Conservation (phyloP, 2,888 invertebrate genomes). For the Ellobium chinense region DNA sequence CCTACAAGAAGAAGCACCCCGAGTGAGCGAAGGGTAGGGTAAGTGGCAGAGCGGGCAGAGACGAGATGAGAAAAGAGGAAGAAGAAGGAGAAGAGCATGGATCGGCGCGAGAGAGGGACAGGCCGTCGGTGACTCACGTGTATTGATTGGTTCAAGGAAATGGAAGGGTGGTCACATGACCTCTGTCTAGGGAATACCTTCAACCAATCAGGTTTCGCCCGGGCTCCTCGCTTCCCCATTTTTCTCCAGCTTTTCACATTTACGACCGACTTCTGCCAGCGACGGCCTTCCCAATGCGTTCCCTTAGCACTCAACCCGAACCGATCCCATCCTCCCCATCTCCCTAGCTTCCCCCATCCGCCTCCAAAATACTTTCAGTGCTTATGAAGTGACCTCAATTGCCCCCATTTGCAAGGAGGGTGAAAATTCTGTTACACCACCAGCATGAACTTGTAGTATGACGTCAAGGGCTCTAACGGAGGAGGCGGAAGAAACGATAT, state of each 20-base stretch:
- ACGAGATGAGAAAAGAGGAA: neutral
- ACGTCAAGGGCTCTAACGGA: too few relatives aligned
- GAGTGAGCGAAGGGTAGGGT: neutral
- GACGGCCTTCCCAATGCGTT: too few relatives aligned
- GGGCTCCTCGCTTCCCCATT: neutral
- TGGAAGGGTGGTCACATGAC: constrained; percentile 30
- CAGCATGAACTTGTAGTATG: too few relatives aligned
- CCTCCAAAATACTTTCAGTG: too few relatives aligned
- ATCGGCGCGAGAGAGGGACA: neutral
- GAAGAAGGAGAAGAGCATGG: neutral
- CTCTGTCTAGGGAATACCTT: neutral
- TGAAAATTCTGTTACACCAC: too few relatives aligned
- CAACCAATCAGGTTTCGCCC: constrained; percentile 3
- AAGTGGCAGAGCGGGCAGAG: neutral
- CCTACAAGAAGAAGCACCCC: too few relatives aligned
- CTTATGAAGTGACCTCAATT: too few relatives aligned
- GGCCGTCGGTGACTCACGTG: constrained; percentile 16
- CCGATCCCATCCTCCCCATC: too few relatives aligned
- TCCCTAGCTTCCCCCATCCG: too few relatives aligned
- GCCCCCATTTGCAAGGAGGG: too few relatives aligned
- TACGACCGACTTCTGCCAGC: neutral
- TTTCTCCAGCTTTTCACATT: neutral
- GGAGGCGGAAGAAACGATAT: too few relatives aligned
- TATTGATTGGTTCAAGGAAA: constrained; percentile 39
- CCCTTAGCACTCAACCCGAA: too few relatives aligned